These are phyloP conservation scores for Pseudomyrmex cubaensis DNA, from an alignment of 1,140 invertebrate species.

Conservation along the genomic window DNA sequence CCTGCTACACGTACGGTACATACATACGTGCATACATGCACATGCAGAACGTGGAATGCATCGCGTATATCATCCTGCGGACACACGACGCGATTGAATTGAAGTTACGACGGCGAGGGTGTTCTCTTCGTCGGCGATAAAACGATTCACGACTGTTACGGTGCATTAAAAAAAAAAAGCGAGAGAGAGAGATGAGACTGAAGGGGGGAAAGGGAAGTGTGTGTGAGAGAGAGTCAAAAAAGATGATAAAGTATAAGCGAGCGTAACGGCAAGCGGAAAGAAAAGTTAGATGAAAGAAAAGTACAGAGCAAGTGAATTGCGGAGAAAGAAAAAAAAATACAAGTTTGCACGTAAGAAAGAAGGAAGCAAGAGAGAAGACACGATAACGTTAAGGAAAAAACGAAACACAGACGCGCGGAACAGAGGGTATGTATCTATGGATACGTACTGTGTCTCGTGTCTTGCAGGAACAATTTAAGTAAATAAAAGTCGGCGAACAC, in stretches of 20 bases:
- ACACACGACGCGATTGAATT: constrained; percentile 66
- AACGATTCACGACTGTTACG: constrained; percentile 62
- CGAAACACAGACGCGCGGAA: neutral
- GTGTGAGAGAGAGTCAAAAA: neutral
- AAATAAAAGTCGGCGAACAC: constrained; percentile 1
- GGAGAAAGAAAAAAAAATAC: neutral
- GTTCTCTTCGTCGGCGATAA: constrained; percentile 53
- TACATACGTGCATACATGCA: neutral
- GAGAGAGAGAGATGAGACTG: neutral
- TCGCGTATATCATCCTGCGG: constrained; percentile 68
- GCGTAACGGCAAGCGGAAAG: neutral
- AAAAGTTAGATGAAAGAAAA: constrained; percentile 10
- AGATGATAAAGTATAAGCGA: constrained; percentile 21
- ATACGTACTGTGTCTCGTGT: neutral
- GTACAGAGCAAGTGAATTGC: neutral
- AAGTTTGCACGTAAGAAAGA: neutral
- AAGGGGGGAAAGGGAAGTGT: neutral
- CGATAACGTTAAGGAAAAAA: neutral
- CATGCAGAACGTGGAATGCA: constrained; percentile 48
- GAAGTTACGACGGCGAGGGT: constrained; percentile 58
- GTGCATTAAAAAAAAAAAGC: constrained; percentile 32
- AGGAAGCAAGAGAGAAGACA: neutral
- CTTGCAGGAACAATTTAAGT: constrained; percentile 20
- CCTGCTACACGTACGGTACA: constrained; percentile 13
- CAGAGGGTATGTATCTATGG: neutral